phyloP scores from a whole-genome alignment of 2,888 invertebrate genomes.

The Orthosia gothica region DNA sequence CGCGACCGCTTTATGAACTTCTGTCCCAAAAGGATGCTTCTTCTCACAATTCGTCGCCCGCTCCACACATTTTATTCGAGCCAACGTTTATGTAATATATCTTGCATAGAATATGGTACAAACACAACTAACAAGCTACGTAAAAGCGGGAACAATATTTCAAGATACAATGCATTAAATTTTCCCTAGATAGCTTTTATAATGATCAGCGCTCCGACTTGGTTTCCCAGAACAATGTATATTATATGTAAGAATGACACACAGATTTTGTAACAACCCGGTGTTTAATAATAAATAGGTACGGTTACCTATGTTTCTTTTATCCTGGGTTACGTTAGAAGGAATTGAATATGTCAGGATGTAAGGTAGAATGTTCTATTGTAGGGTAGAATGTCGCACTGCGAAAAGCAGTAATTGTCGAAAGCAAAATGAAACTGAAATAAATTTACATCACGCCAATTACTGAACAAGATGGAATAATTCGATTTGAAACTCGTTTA shows the following conservation, averaged over 20 bases:
- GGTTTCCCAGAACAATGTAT: slow-evolving; percentile 32
- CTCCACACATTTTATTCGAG: slow-evolving; percentile 69
- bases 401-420: neutral
- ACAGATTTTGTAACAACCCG: slow-evolving; percentile 18
- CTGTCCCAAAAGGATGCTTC: slow-evolving; percentile 72
- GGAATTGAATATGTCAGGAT: slow-evolving; percentile 25
- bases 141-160: slow-evolving; percentile 35
- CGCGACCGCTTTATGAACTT: slow-evolving; percentile 76
- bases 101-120: slow-evolving; percentile 29
- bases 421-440: slow-evolving; percentile 17
- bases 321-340: slow-evolving; percentile 25
- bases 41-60: slow-evolving; percentile 72
- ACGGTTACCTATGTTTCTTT: slow-evolving; percentile 13
- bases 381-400: slow-evolving; percentile 3
- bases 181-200: slow-evolving; percentile 13
- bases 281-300: slow-evolving; percentile 19
- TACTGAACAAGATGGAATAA: slow-evolving; percentile 20
- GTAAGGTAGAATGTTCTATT: neutral
- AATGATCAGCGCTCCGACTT: slow-evolving; percentile 21
- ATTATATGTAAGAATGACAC: slow-evolving; percentile 32
- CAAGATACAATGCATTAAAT: slow-evolving; percentile 35
- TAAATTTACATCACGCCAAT: slow-evolving; percentile 7
- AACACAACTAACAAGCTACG: slow-evolving; percentile 35
- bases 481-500: slow-evolving; percentile 1
- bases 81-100: slow-evolving; percentile 43